These are phyloP conservation scores for Latrodectus geometricus DNA, from an alignment of 1,140 invertebrate genomes.

Conservation along the genomic window DNA sequence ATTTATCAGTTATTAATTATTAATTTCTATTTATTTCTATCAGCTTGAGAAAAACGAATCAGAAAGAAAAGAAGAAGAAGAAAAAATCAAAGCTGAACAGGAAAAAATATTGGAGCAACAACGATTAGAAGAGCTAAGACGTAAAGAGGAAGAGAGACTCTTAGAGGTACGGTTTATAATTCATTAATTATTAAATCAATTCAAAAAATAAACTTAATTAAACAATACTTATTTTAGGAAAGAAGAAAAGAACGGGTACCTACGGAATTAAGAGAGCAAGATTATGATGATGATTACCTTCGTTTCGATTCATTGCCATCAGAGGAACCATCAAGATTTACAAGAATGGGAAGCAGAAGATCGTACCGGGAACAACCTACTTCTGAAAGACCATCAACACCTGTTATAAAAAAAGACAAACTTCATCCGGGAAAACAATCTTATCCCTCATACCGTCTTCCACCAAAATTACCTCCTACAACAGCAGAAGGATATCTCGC, in stretches of 20 bases:
- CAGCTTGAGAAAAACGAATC: constrained; percentile 30
- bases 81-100: constrained; percentile 17
- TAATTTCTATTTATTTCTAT: too few relatives aligned
- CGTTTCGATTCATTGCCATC: not conserved
- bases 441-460: not conserved
- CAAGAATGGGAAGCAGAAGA: constrained; percentile 69
- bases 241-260: constrained; percentile 10
- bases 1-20: too few relatives aligned
- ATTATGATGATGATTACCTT: constrained; percentile 22
- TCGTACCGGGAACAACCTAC: not conserved
- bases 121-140: constrained; percentile 37
- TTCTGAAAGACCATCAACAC: not conserved
- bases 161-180: constrained; percentile 18
- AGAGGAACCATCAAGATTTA: constrained; percentile 84
- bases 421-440: too few relatives aligned
- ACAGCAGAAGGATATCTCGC: constrained; percentile 88
- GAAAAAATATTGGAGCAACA: constrained; percentile 32
- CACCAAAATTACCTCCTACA: constrained; percentile 82
- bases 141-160: constrained; percentile 46
- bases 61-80: not conserved
- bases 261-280: not conserved
- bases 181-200: not conserved
- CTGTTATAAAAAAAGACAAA: constrained; percentile 7
- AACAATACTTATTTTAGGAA: constrained; percentile 16
- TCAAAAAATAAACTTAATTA: not conserved